phyloP scores from a whole-genome alignment of 2,113 vertebrate species.

The Scartelaos histophorus region DNA sequence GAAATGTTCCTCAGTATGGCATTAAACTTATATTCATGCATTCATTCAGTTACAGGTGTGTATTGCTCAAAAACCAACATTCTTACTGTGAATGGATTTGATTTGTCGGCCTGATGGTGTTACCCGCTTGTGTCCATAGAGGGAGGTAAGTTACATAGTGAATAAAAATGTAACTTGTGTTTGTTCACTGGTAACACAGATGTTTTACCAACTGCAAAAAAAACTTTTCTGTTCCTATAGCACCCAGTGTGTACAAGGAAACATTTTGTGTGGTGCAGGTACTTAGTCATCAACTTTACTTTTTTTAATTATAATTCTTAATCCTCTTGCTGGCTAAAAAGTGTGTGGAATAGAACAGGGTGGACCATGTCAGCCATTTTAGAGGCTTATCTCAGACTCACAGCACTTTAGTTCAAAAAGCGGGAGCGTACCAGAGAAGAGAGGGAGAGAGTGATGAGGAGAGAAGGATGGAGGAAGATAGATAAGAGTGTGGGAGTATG shows the following conservation, averaged over 20 bases:
- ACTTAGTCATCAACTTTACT: conserved; percentile 73
- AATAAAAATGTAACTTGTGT: background rate
- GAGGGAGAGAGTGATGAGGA: conserved; percentile 39
- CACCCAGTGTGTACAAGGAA: conserved; percentile 33
- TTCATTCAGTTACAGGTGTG: too few species aligned
- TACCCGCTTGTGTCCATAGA: background rate
- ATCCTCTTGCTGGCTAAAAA: conserved; percentile 66
- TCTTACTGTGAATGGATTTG: too few species aligned
- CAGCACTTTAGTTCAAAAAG: conserved; percentile 71
- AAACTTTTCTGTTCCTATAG: conserved; percentile 12
- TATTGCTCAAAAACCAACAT: too few species aligned
- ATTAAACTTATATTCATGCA: too few species aligned
- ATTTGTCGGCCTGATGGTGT: too few species aligned
- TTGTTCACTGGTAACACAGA: background rate
- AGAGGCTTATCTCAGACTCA: conserved; percentile 69
- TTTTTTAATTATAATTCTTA: conserved; percentile 74
- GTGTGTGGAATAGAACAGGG: conserved; percentile 58
- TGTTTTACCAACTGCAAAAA: background rate
- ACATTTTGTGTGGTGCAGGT: conserved; percentile 50
- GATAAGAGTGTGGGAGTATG: conserved; percentile 45
- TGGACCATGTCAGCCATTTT: conserved; percentile 72
- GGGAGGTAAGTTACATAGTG: background rate
- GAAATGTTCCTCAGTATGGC: too few species aligned
- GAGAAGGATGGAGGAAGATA: conserved; percentile 46
- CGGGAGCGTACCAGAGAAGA: conserved; percentile 27